A percentile compares a stretch with the other conserved stretches of the same genome.
Evolutionary conservation across 2,888 invertebrate species (phyloP).

Genomic region (Leuctra nigra): DNA sequence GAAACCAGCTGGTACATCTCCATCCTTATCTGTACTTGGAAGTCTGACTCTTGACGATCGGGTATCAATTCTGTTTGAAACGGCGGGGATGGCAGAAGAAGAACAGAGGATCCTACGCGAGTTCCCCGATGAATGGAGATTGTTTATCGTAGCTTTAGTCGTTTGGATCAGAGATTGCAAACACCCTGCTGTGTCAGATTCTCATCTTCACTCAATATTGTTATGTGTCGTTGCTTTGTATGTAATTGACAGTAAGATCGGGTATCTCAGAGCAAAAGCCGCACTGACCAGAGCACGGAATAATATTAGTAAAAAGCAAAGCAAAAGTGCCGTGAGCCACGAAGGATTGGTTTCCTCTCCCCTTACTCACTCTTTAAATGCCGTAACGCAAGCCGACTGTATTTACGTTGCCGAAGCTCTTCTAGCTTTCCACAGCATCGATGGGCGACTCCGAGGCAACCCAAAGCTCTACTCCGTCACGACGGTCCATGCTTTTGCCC

Average conservation of each 20-base stretch:
- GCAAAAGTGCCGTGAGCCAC: constrained; percentile 7
- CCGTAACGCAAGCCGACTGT: constrained; percentile 51
- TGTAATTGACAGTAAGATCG: constrained; percentile 51
- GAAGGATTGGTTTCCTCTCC: constrained; percentile 32
- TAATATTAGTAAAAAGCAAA: constrained; percentile 38
- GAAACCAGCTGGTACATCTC: constrained; percentile 32
- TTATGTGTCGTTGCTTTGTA: constrained; percentile 52
- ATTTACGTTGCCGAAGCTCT: constrained; percentile 51
- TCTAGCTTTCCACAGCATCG: constrained; percentile 51
- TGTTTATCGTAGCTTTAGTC: constrained; percentile 50
- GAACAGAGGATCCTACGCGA: constrained; percentile 39
- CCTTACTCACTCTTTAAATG: constrained; percentile 43
- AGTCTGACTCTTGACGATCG: constrained; percentile 35
- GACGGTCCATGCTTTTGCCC: constrained; percentile 56
- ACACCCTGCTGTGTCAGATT: constrained; percentile 39
- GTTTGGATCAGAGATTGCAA: constrained; percentile 50
- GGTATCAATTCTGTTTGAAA: constrained; percentile 43
- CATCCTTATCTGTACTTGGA: constrained; percentile 38
- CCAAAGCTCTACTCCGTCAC: constrained; percentile 50
- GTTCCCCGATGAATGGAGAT: constrained; percentile 51
- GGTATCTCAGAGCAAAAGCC: constrained; percentile 45
- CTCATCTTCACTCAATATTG: constrained; percentile 51
- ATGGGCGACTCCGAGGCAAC: constrained; percentile 46
- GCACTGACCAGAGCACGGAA: constrained; percentile 46
- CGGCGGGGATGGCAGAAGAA: constrained; percentile 43